phyloP scores from a whole-genome alignment of 1,140 invertebrate species.

The Drosophila ironensis region DNA sequence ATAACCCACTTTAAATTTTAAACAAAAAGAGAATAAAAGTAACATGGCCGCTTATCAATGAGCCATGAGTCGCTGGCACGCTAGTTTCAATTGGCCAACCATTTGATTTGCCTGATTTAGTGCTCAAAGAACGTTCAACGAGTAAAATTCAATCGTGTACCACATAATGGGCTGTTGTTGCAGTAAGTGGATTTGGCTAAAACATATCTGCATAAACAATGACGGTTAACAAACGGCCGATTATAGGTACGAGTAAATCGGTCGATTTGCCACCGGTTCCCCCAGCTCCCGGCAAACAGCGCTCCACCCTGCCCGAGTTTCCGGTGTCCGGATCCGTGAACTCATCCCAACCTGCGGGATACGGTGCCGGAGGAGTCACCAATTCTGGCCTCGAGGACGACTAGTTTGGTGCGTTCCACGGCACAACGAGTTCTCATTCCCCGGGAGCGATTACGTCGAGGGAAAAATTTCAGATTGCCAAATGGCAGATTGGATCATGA shows the following conservation, averaged over 20 bases:
- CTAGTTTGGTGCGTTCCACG: not conserved
- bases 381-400: conserved; percentile 58
- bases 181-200: conserved; percentile 44
- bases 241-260: conserved; percentile 62
- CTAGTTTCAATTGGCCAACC: conserved; percentile 60
- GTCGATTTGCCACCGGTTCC: conserved; percentile 68
- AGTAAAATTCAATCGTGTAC: conserved; percentile 20
- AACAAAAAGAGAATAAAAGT: conserved; percentile 60
- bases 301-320: conserved; percentile 54
- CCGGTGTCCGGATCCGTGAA: conserved; percentile 24
- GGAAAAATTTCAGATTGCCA: conserved; percentile 14
- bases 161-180: conserved; percentile 72
- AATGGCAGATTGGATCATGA: conserved; percentile 27
- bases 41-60: conserved; percentile 60
- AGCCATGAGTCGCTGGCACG: conserved; percentile 59
- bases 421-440: not conserved
- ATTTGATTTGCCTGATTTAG: conserved; percentile 72
- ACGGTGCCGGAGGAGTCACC: conserved; percentile 29
- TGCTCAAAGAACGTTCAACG: conserved; percentile 55
- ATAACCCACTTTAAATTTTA: conserved; percentile 78
- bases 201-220: conserved; percentile 4
- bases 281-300: conserved; percentile 44
- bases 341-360: conserved; percentile 9
- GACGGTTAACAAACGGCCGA: not conserved
- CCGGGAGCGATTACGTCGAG: conserved; percentile 15